A percentile compares a stretch with the other conserved stretches of the same genome.
Evolutionary conservation across 1,140 invertebrate species (phyloP).

Genomic region (Drosophila setifemur): DNA sequence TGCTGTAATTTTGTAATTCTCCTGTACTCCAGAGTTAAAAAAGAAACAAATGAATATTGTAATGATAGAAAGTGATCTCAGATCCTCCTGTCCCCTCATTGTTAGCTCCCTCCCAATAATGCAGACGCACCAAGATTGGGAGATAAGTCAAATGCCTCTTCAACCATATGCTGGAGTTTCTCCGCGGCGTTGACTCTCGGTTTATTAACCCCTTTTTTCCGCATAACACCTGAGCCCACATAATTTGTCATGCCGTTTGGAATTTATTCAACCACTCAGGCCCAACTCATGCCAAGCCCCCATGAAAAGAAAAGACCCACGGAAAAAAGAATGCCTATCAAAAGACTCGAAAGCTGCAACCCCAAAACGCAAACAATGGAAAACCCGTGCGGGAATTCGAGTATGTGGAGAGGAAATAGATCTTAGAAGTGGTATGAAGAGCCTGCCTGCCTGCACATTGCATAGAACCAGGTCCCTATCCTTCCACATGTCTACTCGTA

Average conservation of each 20-base stretch:
- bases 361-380: conserved; percentile 44
- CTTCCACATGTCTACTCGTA: neutral
- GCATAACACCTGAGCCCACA: conserved; percentile 78
- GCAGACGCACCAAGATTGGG: conserved; percentile 14
- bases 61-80: neutral
- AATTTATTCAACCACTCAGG: conserved; percentile 69
- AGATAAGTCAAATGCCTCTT: neutral
- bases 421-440: conserved; percentile 56
- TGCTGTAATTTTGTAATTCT: too few relatives aligned
- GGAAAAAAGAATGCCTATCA: conserved; percentile 41
- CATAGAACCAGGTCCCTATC: neutral
- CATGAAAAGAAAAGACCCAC: conserved; percentile 35
- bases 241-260: conserved; percentile 77
- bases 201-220: conserved; percentile 71
- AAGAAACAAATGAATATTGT: too few relatives aligned
- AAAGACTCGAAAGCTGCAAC: conserved; percentile 62
- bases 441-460: conserved; percentile 51
- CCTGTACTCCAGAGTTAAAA: too few relatives aligned
- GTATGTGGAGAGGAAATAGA: conserved; percentile 58
- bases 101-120: neutral
- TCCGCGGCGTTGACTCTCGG: conserved; percentile 44
- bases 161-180: conserved; percentile 40
- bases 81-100: neutral
- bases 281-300: conserved; percentile 47
- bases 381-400: conserved; percentile 28